These are phyloP conservation scores for Naso thynnoides DNA, from an alignment of 2,797 vertebrate species.

Conservation along the genomic window DNA sequence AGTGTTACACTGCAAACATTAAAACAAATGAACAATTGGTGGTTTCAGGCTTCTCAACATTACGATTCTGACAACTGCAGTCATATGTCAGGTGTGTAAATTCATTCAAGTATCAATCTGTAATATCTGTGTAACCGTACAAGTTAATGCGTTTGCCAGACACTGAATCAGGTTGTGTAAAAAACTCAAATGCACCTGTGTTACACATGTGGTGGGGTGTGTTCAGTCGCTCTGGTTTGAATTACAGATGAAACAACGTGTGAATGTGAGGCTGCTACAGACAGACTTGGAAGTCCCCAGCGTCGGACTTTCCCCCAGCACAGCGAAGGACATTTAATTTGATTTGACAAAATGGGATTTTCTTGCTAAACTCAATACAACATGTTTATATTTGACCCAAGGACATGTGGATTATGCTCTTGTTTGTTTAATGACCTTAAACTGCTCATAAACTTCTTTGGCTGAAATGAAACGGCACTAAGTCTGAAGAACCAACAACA, in stretches of 20 bases:
- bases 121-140: background rate
- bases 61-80: background rate
- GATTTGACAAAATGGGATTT: slow-evolving; percentile 35
- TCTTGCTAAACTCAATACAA: slow-evolving; percentile 18
- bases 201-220: background rate
- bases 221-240: background rate
- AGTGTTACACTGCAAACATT: no score
- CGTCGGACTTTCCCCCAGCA: slow-evolving; percentile 37
- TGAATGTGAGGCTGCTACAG: slow-evolving; percentile 9
- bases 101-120: slow-evolving; percentile 1
- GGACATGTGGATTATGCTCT: background rate
- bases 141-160: background rate
- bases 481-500: background rate
- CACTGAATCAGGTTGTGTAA: background rate
- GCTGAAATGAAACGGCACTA: background rate
- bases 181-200: background rate
- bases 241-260: background rate
- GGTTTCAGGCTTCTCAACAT: no score
- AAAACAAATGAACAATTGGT: no score
- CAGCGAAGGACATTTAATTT: slow-evolving; percentile 34
- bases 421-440: background rate
- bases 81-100: background rate
- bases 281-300: slow-evolving; percentile 33
- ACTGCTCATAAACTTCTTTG: background rate
- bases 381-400: background rate